Evolutionary conservation across 2,797 vertebrate genomes (phyloP).

Genomic region (Hippopotamyrus pictus): DNA sequence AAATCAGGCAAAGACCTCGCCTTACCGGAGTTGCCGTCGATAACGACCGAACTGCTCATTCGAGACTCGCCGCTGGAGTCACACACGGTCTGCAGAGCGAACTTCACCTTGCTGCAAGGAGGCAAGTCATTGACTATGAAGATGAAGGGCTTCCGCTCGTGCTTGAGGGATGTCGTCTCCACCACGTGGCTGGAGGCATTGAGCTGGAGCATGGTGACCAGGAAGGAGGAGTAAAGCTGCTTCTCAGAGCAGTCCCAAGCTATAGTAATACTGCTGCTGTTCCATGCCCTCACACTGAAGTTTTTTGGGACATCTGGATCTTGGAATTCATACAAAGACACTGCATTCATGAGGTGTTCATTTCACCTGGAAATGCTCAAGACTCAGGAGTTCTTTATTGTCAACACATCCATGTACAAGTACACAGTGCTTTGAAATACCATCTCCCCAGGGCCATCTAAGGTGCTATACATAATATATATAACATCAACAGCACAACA

Average conservation of each 20-base stretch:
- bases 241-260: slow-evolving; percentile 50
- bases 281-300: slow-evolving; percentile 43
- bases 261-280: slow-evolving; percentile 49
- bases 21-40: slow-evolving; percentile 51
- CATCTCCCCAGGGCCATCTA: neutral
- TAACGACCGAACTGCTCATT: slow-evolving; percentile 46
- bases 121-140: slow-evolving; percentile 43
- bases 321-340: slow-evolving; percentile 22
- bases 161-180: slow-evolving; percentile 31
- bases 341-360: neutral
- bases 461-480: neutral
- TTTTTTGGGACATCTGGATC: slow-evolving; percentile 51
- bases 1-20: neutral
- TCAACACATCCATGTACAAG: neutral
- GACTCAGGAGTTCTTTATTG: neutral
- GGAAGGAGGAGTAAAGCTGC: slow-evolving; percentile 43
- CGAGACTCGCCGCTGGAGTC: slow-evolving; percentile 36
- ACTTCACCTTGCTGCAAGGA: slow-evolving; percentile 50
- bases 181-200: slow-evolving; percentile 35
- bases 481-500: neutral
- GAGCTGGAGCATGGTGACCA: slow-evolving; percentile 48
- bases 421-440: neutral
- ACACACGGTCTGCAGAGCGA: slow-evolving; percentile 56
- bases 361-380: neutral
- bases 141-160: neutral